A percentile compares a stretch with the other conserved stretches of the same genome.
Evolutionary conservation across 2,797 vertebrate genomes (phyloP).

Genomic region (Phataginus tricuspis): DNA sequence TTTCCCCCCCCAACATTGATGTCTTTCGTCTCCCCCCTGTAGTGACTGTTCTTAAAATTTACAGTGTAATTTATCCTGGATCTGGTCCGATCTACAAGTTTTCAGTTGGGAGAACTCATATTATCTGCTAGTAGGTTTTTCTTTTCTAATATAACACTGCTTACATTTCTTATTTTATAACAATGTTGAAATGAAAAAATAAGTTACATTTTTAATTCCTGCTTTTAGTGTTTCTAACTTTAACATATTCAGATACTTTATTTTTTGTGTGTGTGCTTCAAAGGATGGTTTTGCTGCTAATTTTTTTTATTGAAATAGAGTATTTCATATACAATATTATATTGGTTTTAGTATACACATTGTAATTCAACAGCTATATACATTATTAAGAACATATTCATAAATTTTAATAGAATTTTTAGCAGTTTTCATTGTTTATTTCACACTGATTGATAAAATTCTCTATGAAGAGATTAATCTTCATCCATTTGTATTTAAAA

Average conservation of each 20-base stretch:
- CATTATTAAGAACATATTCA: not conserved
- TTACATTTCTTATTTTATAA: not conserved
- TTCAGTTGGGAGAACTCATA: not conserved
- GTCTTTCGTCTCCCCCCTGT: not conserved
- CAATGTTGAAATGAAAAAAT: not conserved
- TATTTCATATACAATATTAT: no score
- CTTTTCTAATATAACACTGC: not conserved
- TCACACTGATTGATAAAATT: not conserved
- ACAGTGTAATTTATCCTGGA: not conserved
- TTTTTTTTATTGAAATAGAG: no score
- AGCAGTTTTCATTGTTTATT: not conserved
- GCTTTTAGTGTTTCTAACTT: not conserved
- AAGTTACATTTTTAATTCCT: not conserved
- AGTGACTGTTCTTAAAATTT: not conserved
- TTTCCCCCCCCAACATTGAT: not conserved
- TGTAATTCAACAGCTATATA: no score
- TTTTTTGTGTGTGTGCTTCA: no score
- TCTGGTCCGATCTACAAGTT: not conserved
- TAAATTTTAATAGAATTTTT: not conserved
- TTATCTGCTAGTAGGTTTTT: not conserved
- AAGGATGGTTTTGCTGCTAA: no score
- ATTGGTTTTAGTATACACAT: no score
- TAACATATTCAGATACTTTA: not conserved
- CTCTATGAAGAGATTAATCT: not conserved
- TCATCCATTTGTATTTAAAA: not conserved